A percentile compares a stretch with the other conserved stretches of the same genome.
phyloP scores from a whole-genome alignment of 2,797 vertebrate species.

The Sphenopsis melanotis region DNA sequence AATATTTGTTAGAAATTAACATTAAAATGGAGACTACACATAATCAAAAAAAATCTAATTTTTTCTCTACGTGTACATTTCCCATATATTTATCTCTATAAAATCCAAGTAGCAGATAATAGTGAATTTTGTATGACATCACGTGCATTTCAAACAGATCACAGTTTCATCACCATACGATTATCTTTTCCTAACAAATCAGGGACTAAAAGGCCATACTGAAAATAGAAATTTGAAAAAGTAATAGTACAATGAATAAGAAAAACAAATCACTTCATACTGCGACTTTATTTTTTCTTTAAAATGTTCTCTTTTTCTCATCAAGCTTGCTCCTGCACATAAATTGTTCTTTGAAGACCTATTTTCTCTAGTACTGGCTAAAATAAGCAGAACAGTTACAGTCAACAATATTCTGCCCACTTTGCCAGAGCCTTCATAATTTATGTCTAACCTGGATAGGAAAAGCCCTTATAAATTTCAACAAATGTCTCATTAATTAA shows the following conservation, averaged over 20 bases:
- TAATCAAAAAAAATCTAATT: slow-evolving; percentile 37
- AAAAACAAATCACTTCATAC: background rate
- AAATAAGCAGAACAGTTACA: slow-evolving; percentile 48
- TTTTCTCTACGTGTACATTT: background rate
- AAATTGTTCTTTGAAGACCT: slow-evolving; percentile 54
- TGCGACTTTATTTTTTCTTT: background rate
- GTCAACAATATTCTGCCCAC: slow-evolving; percentile 45
- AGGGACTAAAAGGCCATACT: background rate
- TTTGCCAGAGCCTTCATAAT: slow-evolving; percentile 56
- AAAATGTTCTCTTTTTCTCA: background rate
- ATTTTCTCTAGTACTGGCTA: slow-evolving; percentile 40
- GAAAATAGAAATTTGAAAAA: slow-evolving; percentile 18
- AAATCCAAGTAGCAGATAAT: slow-evolving; percentile 10
- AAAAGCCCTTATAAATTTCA: slow-evolving; percentile 65
- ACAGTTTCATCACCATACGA: background rate
- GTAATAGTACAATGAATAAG: background rate
- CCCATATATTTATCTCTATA: background rate
- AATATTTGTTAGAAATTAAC: slow-evolving; percentile 51
- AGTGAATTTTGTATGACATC: slow-evolving; percentile 11
- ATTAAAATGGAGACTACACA: slow-evolving; percentile 29
- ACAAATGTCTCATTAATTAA: slow-evolving; percentile 73
- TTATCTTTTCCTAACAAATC: slow-evolving; percentile 13
- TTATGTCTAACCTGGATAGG: slow-evolving; percentile 55
- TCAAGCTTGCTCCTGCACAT: background rate
- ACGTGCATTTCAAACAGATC: slow-evolving; percentile 12